Percentiles rank a stretch among this genome's conserved stretches.
Conservation (phyloP, 1,140 invertebrate species). For the Chelonus insularis region DNA sequence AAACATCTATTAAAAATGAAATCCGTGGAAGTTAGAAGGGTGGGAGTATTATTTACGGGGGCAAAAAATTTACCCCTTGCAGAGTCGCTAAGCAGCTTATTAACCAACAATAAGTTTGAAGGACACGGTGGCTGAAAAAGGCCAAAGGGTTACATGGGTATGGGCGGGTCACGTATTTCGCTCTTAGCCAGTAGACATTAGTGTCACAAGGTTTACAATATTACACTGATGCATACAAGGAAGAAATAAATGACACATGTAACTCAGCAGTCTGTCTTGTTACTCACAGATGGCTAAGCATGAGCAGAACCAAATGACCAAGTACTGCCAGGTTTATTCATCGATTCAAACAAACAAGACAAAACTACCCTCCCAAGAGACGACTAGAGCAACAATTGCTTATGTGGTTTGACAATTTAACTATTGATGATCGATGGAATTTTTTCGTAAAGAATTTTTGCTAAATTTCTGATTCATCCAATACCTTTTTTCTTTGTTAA, state of each 20-base stretch:
- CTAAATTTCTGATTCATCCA: too few species aligned
- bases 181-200: slow-evolving; percentile 23
- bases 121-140: slow-evolving; percentile 5
- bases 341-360: slow-evolving; percentile 37
- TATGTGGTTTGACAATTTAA: slow-evolving; percentile 24
- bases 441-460: too few species aligned
- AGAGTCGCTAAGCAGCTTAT: slow-evolving; percentile 49
- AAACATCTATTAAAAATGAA: slow-evolving; percentile 12
- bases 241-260: slow-evolving; percentile 33
- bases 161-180: slow-evolving; percentile 27
- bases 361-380: slow-evolving; percentile 21
- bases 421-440: slow-evolving; percentile 33
- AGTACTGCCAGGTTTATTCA: too few species aligned
- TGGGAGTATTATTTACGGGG: slow-evolving; percentile 47
- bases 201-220: slow-evolving; percentile 42
- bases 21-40: slow-evolving; percentile 12
- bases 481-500: too few species aligned
- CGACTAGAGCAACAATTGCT: slow-evolving; percentile 9
- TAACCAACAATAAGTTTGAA: slow-evolving; percentile 40
- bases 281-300: neutral
- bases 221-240: neutral
- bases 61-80: slow-evolving; percentile 43
- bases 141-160: slow-evolving; percentile 35
- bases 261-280: slow-evolving; percentile 22
- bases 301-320: neutral